Evolutionary conservation across 2,888 invertebrate genomes (phyloP), one percentile per base, ranked within the genome.

Genomic region (Crioceris asparagi): DNA sequence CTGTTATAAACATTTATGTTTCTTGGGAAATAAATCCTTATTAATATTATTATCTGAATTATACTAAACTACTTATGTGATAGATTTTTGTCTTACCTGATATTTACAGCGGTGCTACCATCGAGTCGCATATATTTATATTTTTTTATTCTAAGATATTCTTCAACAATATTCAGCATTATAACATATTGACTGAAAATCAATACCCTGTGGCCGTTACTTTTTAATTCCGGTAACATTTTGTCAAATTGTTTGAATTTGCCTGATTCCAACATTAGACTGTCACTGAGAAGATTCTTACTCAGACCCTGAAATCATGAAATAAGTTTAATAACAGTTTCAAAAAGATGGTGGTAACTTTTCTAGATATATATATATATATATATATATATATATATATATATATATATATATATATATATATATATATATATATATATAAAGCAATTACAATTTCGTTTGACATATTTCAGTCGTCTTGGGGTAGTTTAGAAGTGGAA

Each of bases 111-210:
- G 0, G 94, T 96, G 46, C 75, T 77, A 2, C 96, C 96, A 61
- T 97, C 96, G 11, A 97, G 68, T 32, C 96, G 72, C 44, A 88
- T 65, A 63, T 77, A 96, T 10, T 74, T 72, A 60, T 86, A 70
- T 1, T 75, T 71, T 27, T 81, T 72, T 36, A 84, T 68, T n/a
- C 70, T 67, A 51, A 96, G 68, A 68, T 87, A 97, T 30, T 82
- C 82, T 65, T 94, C 91, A 50, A 97, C 65, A 47, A 97, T 75
- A 65, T 97, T 92, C 59, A 97, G 70, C 74, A 97, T 77, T 74
- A 92, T 90, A 19, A 88, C 87, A 67, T 96, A 97, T 71, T 97
- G 97, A 60, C 91, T 92, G 69, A 97, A 97, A 48, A 97, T 73
- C 40, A 97, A 69, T 45, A 93, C 87, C 11, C 93, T 73, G 61